Percentiles rank a stretch among this genome's conserved stretches.
These are phyloP conservation scores for Coreoperca whiteheadi DNA, from an alignment of 2,113 vertebrate species.

Conservation along the genomic window DNA sequence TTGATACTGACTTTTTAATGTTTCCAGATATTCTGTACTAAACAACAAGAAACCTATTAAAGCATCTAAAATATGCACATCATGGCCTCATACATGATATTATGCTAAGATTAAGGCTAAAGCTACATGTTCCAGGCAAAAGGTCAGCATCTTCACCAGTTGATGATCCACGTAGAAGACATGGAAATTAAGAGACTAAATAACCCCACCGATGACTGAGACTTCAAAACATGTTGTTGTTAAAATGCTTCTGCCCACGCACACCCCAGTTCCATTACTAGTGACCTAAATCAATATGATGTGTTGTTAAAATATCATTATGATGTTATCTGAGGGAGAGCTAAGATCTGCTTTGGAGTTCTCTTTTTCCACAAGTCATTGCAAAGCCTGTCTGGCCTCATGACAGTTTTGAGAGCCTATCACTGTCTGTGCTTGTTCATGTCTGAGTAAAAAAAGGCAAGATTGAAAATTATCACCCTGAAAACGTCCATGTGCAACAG, in stretches of 20 bases:
- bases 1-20: not conserved
- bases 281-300: constrained; percentile 48
- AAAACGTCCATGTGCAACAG: constrained; percentile 20
- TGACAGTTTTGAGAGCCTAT: constrained; percentile 4
- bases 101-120: too few species aligned
- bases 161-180: too few species aligned
- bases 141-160: too few species aligned
- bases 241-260: not conserved
- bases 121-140: too few species aligned
- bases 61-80: too few species aligned
- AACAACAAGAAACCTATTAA: too few species aligned
- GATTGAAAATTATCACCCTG: constrained; percentile 26
- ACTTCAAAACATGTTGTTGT: constrained; percentile 32
- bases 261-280: constrained; percentile 16
- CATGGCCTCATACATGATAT: too few species aligned
- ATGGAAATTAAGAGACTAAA: too few species aligned
- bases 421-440: constrained; percentile 51
- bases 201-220: not conserved
- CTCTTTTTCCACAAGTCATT: constrained; percentile 49
- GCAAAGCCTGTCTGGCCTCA: constrained; percentile 40
- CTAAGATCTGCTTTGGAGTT: constrained; percentile 44
- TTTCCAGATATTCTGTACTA: too few species aligned
- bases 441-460: constrained; percentile 35
- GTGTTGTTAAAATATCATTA: constrained; percentile 48
- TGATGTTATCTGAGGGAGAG: constrained; percentile 36